Percentiles rank a stretch among this genome's conserved stretches.
These are phyloP conservation scores for Drosophila melanica DNA, from an alignment of 1,140 invertebrate species.

Conservation along the genomic window DNA sequence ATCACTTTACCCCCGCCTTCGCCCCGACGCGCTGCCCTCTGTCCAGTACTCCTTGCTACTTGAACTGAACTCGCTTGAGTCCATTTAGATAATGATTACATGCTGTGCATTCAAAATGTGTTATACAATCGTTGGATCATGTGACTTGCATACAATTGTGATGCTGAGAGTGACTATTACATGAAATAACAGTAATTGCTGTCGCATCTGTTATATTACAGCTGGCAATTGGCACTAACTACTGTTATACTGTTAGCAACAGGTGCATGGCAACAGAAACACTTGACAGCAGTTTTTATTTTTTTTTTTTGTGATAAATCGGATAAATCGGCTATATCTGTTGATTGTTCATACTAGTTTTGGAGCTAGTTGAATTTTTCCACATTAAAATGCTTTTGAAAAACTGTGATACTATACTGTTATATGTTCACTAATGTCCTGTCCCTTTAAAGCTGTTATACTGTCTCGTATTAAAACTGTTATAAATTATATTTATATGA, in stretches of 20 bases:
- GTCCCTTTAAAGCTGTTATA: slow-evolving; percentile 5
- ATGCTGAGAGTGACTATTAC: background rate
- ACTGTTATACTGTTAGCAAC: background rate
- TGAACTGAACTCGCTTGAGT: background rate
- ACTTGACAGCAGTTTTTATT: slow-evolving; percentile 2
- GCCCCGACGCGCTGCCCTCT: background rate
- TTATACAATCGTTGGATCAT: slow-evolving; percentile 22
- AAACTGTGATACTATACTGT: background rate
- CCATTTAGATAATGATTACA: slow-evolving; percentile 13
- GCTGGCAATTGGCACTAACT: background rate
- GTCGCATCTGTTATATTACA: slow-evolving; percentile 7
- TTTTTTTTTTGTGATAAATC: too few species aligned
- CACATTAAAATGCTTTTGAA: too few species aligned
- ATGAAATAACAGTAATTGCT: background rate
- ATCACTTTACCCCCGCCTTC: slow-evolving; percentile 6
- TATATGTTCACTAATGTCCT: background rate
- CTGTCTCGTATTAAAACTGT: background rate
- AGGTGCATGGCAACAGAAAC: background rate
- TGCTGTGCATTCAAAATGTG: background rate
- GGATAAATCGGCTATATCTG: too few species aligned
- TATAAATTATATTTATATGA: background rate
- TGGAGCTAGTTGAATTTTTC: too few species aligned
- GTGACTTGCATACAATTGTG: background rate
- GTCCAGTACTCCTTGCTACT: background rate
- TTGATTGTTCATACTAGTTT: too few species aligned